Evolutionary conservation across 2,797 vertebrate species (phyloP).

Genomic region (Myioborus melanocephalus): DNA sequence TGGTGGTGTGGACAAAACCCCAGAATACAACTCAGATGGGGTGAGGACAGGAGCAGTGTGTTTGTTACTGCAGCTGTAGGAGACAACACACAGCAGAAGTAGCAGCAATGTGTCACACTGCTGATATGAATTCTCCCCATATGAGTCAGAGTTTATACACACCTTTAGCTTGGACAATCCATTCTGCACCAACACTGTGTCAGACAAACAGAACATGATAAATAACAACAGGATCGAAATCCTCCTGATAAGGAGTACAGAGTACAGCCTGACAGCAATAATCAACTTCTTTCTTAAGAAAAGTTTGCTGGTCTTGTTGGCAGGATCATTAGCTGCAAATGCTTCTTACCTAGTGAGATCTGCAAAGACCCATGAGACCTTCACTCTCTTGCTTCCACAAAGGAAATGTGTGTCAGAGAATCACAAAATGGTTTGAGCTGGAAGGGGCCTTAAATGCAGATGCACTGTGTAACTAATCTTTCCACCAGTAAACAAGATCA

Average conservation of each 20-base stretch:
- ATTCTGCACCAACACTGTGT: neutral
- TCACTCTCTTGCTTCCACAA: neutral
- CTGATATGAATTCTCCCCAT: neutral
- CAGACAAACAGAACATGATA: neutral
- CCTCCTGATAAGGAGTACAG: neutral
- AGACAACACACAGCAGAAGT: neutral
- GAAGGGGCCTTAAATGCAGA: neutral
- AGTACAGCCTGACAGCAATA: neutral
- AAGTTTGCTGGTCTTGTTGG: neutral
- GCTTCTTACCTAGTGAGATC: neutral
- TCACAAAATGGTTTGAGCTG: neutral
- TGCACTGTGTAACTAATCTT: neutral
- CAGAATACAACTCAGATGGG: rapidly evolving
- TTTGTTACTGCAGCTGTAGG: neutral
- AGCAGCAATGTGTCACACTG: neutral
- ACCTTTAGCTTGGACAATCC: neutral
- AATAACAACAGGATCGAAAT: neutral
- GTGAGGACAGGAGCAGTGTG: neutral
- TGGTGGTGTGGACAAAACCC: rapidly evolving
- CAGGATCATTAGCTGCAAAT: neutral
- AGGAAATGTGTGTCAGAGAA: neutral
- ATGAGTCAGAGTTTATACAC: neutral
- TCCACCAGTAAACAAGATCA: neutral
- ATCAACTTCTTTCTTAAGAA: neutral
- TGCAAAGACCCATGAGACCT: neutral